Conservation (phyloP, 2,113 vertebrate genomes). For the Melozone crissalis region DNA sequence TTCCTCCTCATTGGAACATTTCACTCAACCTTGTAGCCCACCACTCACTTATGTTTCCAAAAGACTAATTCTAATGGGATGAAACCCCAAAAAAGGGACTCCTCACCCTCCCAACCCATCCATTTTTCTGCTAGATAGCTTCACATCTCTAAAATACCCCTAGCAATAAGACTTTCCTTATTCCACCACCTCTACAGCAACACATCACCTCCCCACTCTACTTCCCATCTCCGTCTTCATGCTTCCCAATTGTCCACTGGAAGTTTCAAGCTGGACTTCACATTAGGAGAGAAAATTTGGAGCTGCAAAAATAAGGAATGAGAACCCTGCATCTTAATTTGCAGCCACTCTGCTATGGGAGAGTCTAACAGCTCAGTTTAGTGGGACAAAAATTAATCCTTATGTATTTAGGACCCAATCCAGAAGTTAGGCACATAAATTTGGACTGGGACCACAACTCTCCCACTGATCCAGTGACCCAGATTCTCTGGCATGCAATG, state of each 20-base stretch:
- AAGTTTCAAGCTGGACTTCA: neutral
- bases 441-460: neutral
- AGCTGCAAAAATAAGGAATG: neutral
- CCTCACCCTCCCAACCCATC: neutral
- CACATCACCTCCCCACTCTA: neutral
- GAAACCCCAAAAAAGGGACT: neutral
- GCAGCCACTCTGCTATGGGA: neutral
- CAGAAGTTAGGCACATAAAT: neutral
- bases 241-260: neutral
- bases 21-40: neutral
- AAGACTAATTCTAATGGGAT: neutral
- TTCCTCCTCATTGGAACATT: neutral
- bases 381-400: neutral
- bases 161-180: neutral
- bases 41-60: neutral
- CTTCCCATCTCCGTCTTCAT: neutral
- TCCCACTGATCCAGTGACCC: neutral
- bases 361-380: neutral
- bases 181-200: neutral
- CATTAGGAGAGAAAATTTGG: neutral
- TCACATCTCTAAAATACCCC: neutral
- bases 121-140: neutral
- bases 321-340: neutral
- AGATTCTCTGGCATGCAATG: neutral
- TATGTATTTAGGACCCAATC: neutral